phyloP scores from a whole-genome alignment of 2,888 invertebrate species.

The Parelbella ahira region DNA sequence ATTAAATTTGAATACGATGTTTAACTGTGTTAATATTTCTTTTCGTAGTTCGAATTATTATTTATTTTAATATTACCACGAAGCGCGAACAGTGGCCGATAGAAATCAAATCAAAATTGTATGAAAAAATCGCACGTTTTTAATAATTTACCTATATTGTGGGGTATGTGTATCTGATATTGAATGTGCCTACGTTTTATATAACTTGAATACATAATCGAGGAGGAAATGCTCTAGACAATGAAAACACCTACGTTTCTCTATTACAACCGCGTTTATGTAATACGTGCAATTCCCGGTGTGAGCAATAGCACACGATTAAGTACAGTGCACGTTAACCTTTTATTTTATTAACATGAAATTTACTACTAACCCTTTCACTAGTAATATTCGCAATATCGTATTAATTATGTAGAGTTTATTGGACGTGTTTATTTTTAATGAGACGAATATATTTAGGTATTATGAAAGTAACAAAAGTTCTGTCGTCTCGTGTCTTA shows the following conservation, averaged over 20 bases:
- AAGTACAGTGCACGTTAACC: too few relatives aligned
- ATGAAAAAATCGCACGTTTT: slow-evolving; percentile 21
- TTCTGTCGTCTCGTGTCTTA: too few relatives aligned
- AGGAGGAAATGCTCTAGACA: slow-evolving; percentile 75
- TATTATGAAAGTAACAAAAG: too few relatives aligned
- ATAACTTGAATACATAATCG: slow-evolving; percentile 51
- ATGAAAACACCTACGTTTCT: slow-evolving; percentile 58
- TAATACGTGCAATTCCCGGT: slow-evolving; percentile 35
- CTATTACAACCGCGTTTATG: slow-evolving; percentile 52
- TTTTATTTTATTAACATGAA: too few relatives aligned
- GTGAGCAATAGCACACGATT: slow-evolving; percentile 1
- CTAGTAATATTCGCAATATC: too few relatives aligned
- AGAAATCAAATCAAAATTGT: slow-evolving; percentile 26
- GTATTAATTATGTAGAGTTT: too few relatives aligned
- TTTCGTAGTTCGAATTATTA: not conserved
- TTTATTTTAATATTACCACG: too few relatives aligned
- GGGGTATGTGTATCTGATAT: not conserved
- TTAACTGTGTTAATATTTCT: slow-evolving; percentile 1
- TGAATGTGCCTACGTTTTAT: slow-evolving; percentile 38
- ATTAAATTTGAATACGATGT: not conserved
- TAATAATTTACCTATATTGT: slow-evolving; percentile 1
- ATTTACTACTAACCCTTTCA: too few relatives aligned
- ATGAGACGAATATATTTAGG: too few relatives aligned
- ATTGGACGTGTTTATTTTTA: too few relatives aligned
- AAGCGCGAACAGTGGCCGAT: slow-evolving; percentile 22